A percentile compares a stretch with the other conserved stretches of the same genome.
Conservation (phyloP, 2,113 vertebrate species). For the Aldabrachelys gigantea region DNA sequence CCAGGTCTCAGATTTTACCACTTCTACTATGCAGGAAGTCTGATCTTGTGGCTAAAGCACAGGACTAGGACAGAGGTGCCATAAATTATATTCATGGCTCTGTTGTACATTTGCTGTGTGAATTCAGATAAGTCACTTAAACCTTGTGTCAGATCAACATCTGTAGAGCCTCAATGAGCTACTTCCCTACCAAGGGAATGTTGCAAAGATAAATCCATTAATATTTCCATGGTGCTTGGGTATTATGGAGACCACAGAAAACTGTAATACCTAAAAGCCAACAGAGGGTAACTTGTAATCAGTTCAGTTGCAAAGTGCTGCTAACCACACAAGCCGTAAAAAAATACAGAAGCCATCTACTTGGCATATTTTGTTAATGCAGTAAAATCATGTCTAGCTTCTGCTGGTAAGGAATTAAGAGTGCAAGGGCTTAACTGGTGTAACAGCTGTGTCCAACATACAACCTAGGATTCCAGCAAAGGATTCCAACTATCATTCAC, state of each 20-base stretch:
- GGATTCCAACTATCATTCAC: background rate
- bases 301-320: background rate
- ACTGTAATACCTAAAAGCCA: background rate
- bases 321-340: background rate
- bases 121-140: background rate
- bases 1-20: background rate
- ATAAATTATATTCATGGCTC: background rate
- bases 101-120: background rate
- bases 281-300: background rate
- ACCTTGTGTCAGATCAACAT: background rate
- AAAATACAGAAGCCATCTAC: background rate
- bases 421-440: background rate
- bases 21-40: background rate
- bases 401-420: background rate
- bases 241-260: background rate
- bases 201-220: background rate
- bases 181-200: background rate
- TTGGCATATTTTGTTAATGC: background rate
- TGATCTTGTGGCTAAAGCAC: background rate
- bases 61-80: background rate
- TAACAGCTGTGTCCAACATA: constrained; percentile 5
- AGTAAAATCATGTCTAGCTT: accelerated
- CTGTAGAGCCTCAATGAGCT: background rate
- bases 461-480: background rate
- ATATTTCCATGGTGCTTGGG: background rate